Conservation (phyloP, 2,113 vertebrate species). For the Ammodytes marinus region DNA sequence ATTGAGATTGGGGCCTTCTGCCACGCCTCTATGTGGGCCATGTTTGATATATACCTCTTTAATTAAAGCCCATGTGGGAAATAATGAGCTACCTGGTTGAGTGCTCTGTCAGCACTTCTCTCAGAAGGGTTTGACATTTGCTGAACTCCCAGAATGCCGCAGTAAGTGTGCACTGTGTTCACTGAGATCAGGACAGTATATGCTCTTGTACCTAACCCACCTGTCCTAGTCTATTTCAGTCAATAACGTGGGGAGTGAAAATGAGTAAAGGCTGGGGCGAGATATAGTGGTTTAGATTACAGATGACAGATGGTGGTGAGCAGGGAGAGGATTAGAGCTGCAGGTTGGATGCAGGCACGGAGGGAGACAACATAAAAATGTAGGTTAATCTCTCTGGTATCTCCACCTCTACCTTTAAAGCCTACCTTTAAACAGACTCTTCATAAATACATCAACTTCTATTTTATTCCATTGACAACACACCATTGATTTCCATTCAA, state of each 20-base stretch:
- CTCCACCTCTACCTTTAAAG: conserved; percentile 38
- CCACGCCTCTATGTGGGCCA: conserved; percentile 4
- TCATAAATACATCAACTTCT: not conserved
- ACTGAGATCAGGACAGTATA: not conserved
- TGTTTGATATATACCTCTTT: conserved; percentile 45
- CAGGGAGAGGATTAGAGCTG: conserved; percentile 63
- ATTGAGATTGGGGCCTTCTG: conserved; percentile 39
- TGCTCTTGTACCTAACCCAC: conserved; percentile 23
- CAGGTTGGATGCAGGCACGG: conserved; percentile 37
- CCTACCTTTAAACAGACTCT: not conserved
- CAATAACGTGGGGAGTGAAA: conserved; percentile 21
- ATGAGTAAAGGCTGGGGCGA: conserved; percentile 9
- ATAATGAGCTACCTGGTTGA: conserved; percentile 65
- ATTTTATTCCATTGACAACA: conserved; percentile 15
- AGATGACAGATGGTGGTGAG: conserved; percentile 68
- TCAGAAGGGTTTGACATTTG: conserved; percentile 73
- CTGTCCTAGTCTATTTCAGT: not conserved
- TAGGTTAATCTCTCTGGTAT: conserved; percentile 54
- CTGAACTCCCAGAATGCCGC: conserved; percentile 22
- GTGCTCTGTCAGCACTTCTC: conserved; percentile 64
- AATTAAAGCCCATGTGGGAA: conserved; percentile 57
- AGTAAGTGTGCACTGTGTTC: conserved; percentile 39
- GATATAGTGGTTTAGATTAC: conserved; percentile 33
- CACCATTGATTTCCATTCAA: conserved; percentile 10
- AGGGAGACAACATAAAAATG: conserved; percentile 12